Evolutionary conservation across 1,140 invertebrate species (phyloP).

Genomic region (Temnothorax curvispinosus): DNA sequence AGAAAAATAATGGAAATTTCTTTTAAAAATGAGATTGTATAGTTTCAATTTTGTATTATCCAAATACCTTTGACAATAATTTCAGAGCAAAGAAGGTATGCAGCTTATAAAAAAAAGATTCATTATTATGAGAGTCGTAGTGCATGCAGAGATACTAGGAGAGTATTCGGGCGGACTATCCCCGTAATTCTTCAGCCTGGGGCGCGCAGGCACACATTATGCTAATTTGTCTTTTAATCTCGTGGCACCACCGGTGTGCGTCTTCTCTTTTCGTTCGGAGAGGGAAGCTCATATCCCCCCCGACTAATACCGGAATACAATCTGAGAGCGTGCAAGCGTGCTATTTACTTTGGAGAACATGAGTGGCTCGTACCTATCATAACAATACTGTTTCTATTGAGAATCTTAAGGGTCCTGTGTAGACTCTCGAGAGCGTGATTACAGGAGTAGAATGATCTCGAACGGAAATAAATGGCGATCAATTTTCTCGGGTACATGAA

Average conservation of each 20-base stretch:
- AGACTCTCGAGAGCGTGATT: not conserved
- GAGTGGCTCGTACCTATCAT: constrained; percentile 20
- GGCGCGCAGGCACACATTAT: constrained; percentile 77
- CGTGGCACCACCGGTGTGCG: constrained; percentile 68
- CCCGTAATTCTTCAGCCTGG: constrained; percentile 43
- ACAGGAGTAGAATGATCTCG: not conserved
- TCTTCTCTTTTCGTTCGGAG: constrained; percentile 66
- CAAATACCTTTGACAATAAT: not conserved
- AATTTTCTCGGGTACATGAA: not conserved
- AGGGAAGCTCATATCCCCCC: constrained; percentile 33
- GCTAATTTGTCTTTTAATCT: constrained; percentile 83
- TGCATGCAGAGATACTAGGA: constrained; percentile 57
- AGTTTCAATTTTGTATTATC: not conserved
- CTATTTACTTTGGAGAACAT: constrained; percentile 65
- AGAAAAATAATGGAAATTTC: not conserved
- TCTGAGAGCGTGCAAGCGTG: constrained; percentile 66
- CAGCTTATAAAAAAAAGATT: constrained; percentile 44
- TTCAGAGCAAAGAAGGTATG: not conserved
- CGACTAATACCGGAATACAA: constrained; percentile 62
- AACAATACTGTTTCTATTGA: constrained; percentile 42
- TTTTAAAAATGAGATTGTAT: not conserved
- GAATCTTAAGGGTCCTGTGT: not conserved
- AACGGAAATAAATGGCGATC: constrained; percentile 2
- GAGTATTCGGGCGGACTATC: constrained; percentile 47
- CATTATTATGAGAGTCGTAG: constrained; percentile 55